Evolutionary conservation across 2,888 invertebrate genomes (phyloP).

Genomic region (Lydus trimaculatus): DNA sequence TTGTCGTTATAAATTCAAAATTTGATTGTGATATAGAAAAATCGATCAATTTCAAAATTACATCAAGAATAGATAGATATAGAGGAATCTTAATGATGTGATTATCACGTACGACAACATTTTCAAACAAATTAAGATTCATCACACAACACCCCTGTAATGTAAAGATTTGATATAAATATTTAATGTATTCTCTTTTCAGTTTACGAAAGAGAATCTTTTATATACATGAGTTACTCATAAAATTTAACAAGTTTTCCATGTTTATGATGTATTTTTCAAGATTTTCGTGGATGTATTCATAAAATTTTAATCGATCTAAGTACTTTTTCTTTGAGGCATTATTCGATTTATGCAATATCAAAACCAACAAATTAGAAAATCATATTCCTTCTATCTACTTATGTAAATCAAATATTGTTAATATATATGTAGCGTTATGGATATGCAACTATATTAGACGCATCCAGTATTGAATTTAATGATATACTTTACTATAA

Average conservation of each 20-base stretch:
- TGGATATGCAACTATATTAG: constrained; percentile 24
- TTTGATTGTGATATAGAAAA: not conserved
- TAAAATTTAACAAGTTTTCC: not conserved
- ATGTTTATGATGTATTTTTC: not conserved
- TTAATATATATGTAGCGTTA: too few species aligned
- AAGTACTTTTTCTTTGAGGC: too few species aligned
- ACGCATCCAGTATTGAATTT: constrained; percentile 23
- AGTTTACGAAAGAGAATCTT: not conserved
- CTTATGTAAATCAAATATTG: constrained; percentile 26
- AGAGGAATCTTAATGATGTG: not conserved
- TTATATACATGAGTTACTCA: not conserved
- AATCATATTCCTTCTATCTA: not conserved
- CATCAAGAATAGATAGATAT: not conserved
- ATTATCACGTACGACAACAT: not conserved
- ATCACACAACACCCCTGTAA: not conserved
- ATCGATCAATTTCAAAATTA: not conserved
- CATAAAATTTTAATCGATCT: not conserved
- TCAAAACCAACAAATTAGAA: not conserved
- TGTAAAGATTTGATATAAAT: not conserved
- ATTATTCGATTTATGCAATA: too few species aligned
- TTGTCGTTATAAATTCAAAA: not conserved
- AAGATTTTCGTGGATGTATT: not conserved
- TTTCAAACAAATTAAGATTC: not conserved
- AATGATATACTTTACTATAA: constrained; percentile 37
- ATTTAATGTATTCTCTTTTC: not conserved